Conservation (phyloP, 2,888 invertebrate species). For the Gnatocerus cornutus region DNA sequence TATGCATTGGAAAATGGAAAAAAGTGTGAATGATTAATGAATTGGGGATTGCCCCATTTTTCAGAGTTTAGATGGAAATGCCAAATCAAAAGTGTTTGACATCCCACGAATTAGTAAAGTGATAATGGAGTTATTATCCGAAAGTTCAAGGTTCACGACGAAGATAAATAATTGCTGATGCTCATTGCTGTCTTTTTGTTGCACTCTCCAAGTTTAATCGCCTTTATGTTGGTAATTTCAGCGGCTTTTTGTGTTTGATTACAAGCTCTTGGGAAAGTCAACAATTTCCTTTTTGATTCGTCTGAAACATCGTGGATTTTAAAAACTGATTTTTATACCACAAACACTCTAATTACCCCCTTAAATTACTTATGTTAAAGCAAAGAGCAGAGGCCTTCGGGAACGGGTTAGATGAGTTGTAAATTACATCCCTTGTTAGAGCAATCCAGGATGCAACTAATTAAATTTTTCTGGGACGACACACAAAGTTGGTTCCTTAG, state of each 20-base stretch:
- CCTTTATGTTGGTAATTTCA: conserved; percentile 12
- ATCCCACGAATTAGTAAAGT: not conserved
- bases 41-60: conserved; percentile 18
- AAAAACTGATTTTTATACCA: too few relatives aligned
- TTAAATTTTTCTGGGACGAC: conserved; percentile 23
- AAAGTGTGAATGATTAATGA: conserved; percentile 34
- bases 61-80: conserved; percentile 6
- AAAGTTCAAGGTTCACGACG: conserved; percentile 24
- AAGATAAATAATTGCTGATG: conserved; percentile 25
- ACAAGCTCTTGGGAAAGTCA: not conserved
- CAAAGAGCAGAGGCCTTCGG: conserved; percentile 1
- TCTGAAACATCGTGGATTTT: not conserved
- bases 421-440: conserved; percentile 17
- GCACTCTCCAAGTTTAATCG: conserved; percentile 7
- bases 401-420: conserved; percentile 11
- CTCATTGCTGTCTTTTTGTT: conserved; percentile 7
- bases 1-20: conserved; percentile 32
- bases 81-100: conserved; percentile 5
- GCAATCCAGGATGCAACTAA: conserved; percentile 21
- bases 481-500: not conserved
- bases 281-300: not conserved
- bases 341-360: conserved; percentile 10
- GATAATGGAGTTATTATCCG: not conserved
- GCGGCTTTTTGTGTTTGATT: conserved; percentile 7
- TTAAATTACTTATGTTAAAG: conserved; percentile 15